These are phyloP conservation scores for Rattus rattus DNA, from an alignment of 2,113 vertebrate genomes.

Conservation along the genomic window DNA sequence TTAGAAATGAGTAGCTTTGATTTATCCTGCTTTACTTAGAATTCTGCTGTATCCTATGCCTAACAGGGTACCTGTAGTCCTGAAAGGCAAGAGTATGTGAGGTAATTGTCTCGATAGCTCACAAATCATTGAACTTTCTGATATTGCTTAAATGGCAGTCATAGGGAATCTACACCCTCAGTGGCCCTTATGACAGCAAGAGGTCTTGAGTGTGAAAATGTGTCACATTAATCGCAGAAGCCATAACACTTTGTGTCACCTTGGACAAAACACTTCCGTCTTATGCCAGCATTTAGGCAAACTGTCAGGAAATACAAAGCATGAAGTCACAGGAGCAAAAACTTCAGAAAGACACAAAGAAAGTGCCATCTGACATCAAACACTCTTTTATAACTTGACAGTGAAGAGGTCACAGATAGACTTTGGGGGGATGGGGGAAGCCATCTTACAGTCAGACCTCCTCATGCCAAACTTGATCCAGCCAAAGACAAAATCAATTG, in stretches of 20 bases:
- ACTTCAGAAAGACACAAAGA: background rate
- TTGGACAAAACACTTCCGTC: slow-evolving; percentile 20
- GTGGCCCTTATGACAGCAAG: background rate
- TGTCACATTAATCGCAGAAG: background rate
- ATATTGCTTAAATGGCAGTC: slow-evolving; percentile 31
- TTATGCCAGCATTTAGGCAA: background rate
- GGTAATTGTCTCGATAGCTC: slow-evolving; percentile 67
- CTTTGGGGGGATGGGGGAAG: background rate
- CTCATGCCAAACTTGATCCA: background rate
- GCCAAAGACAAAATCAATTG: background rate
- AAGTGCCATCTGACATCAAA: background rate
- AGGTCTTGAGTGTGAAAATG: background rate
- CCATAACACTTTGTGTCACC: slow-evolving; percentile 11
- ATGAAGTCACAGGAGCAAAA: background rate
- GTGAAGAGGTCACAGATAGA: background rate
- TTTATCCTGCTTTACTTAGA: slow-evolving; percentile 60
- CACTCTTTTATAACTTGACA: background rate
- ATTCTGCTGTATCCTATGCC: slow-evolving; percentile 55
- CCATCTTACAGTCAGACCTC: background rate
- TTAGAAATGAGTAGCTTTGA: background rate
- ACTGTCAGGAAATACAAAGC: slow-evolving; percentile 5
- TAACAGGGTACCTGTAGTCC: slow-evolving; percentile 16
- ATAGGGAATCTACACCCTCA: slow-evolving; percentile 30
- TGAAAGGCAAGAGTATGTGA: background rate
- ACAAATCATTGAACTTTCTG: slow-evolving; percentile 65